A percentile compares a stretch with the other conserved stretches of the same genome.
Conservation (phyloP, 2,797 vertebrate genomes). For the Simalia tracyae region DNA sequence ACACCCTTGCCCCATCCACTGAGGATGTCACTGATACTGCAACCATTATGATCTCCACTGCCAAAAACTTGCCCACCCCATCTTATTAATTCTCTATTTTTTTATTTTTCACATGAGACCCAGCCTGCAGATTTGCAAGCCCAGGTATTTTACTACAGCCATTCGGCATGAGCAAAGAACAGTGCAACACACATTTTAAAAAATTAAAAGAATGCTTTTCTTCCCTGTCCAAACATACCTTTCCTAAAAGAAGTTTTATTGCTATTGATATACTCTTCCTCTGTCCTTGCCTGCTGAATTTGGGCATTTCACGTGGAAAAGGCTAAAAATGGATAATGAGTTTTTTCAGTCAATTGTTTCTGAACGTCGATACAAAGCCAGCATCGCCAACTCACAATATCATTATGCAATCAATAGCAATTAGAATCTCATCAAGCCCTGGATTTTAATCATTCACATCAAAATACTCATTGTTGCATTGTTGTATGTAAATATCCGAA, state of each 20-base stretch:
- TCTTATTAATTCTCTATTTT: background rate
- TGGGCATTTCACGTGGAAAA: constrained; percentile 63
- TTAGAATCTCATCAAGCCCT: constrained; percentile 71
- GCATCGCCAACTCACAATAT: constrained; percentile 70
- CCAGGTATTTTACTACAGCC: too few relatives aligned
- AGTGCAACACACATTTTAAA: background rate
- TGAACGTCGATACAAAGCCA: constrained; percentile 71
- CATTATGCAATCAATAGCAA: constrained; percentile 75
- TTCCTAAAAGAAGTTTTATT: background rate
- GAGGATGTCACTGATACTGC: background rate
- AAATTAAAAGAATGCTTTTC: background rate
- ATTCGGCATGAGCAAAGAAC: background rate
- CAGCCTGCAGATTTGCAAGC: background rate
- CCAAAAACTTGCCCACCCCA: background rate
- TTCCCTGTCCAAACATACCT: background rate
- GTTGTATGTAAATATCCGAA: constrained; percentile 72
- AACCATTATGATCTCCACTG: background rate
- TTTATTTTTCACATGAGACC: background rate
- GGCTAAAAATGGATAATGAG: constrained; percentile 72
- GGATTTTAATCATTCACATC: constrained; percentile 73
- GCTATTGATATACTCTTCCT: background rate
- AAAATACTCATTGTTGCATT: constrained; percentile 67
- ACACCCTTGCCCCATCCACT: background rate
- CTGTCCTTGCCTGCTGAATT: constrained; percentile 55
- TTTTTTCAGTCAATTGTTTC: constrained; percentile 70